Base-by-base conservation (phyloP, 1,140 invertebrate species). In the Drosophila biarmipes region DNA sequence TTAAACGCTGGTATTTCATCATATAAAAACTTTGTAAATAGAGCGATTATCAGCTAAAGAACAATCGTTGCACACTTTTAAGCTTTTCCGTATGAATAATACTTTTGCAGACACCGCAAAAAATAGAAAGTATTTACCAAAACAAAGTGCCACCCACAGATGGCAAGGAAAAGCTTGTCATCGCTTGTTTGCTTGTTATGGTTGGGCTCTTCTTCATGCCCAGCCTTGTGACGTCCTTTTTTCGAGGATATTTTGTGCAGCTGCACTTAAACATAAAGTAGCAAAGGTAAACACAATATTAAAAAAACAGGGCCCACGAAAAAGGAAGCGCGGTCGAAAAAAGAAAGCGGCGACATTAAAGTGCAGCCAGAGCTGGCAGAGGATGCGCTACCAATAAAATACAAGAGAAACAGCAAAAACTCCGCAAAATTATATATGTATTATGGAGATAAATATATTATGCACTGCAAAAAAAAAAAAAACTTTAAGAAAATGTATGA, bases 241-340 rank as follows among this genome's bases (percentile, higher is more conserved):
- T 76, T 62, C 55, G 43, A 49, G 74, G 67, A 82, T 75, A 77
- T 57, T 67, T 78, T 82, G 73, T 75, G 49, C 82, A 86, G 82
- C 69, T 86, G 82, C 82, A 87, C 82, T 86, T 87, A 87, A 78
- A 72, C 80, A 87, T 87, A 86, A 87, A 86, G 82, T 87, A 86
- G 82, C 82, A 72, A 78, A 87, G 61, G 82, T 73, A 86, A 86
- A 87, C 78, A 86, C 74, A 82, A 78, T 82, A 87, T 81, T 78
- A 81, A 78, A 86, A 85, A 86, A 87, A 74, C 58, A 63, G 31
- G 31, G 42, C n/a, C 45, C 51, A 55, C 42, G 46, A 64, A 57
- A 55, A 61, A 72, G 15, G 35, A 37, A 55, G 42, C 46, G 19
- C 19, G 15, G 35, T 15, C 37, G 11, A 56, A 43, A 46, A 40